These are phyloP conservation scores for Dasysyrphus albostriatus DNA, from an alignment of 2,888 invertebrate genomes.

Conservation along the genomic window DNA sequence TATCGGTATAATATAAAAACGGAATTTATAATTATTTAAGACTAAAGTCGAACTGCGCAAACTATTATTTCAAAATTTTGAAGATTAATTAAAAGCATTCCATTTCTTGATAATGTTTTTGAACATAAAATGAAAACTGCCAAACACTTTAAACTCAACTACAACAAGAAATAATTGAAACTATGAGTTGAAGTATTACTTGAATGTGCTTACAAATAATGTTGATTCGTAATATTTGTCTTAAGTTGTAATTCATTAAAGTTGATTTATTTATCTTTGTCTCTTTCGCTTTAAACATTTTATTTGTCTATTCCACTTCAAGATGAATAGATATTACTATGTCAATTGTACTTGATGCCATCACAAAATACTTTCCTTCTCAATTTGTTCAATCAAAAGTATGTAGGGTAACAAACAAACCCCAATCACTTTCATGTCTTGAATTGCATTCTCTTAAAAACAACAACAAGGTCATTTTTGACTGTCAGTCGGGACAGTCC, in stretches of 20 bases:
- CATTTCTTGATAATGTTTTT: neutral
- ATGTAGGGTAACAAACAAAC: neutral
- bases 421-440: neutral
- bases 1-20: neutral
- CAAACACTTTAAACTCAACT: constrained; percentile 9
- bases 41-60: too few species aligned
- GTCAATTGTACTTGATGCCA: constrained; percentile 9
- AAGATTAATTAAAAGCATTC: constrained; percentile 1
- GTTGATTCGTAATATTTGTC: neutral
- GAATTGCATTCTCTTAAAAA: constrained; percentile 4
- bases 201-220: neutral
- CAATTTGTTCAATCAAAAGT: constrained; percentile 13
- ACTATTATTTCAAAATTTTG: neutral
- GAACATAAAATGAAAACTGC: neutral
- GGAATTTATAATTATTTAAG: neutral
- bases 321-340: neutral
- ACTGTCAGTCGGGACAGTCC: neutral
- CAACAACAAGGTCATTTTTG: constrained; percentile 20
- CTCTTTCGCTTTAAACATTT: neutral
- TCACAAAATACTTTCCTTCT: constrained; percentile 22
- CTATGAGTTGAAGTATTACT: neutral
- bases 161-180: neutral
- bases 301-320: constrained; percentile 3
- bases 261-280: neutral
- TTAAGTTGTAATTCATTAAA: neutral